phyloP scores from a whole-genome alignment of 1,140 invertebrate genomes.

The Acyrthosiphon pisum region DNA sequence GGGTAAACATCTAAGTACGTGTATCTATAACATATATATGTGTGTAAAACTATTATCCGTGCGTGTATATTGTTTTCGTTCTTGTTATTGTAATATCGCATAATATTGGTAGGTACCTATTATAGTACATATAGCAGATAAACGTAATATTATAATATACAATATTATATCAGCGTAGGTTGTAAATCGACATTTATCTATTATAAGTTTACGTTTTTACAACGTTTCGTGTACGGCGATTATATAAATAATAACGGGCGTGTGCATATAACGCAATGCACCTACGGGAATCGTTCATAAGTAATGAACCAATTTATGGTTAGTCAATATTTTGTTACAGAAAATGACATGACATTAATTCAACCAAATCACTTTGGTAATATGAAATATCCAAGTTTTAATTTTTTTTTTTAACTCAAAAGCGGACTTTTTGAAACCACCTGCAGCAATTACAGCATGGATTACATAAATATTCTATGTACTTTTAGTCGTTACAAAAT shows the following conservation, averaged over 20 bases:
- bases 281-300: too few species aligned
- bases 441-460: too few species aligned
- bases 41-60: neutral
- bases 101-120: neutral
- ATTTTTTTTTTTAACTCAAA: too few species aligned
- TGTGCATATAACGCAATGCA: neutral
- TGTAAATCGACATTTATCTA: neutral
- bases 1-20: neutral
- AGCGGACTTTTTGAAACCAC: too few species aligned
- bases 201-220: neutral
- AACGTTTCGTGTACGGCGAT: too few species aligned
- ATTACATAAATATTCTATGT: too few species aligned
- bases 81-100: neutral
- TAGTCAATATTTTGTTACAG: too few species aligned
- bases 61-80: neutral
- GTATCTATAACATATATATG: neutral
- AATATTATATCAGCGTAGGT: neutral
- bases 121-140: neutral
- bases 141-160: neutral
- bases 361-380: too few species aligned
- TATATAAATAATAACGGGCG: neutral
- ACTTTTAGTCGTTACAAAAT: too few species aligned
- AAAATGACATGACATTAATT: too few species aligned
- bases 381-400: too few species aligned
- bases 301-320: neutral